These are phyloP conservation scores for Ophion slaviceki DNA, from an alignment of 2,888 invertebrate genomes.

Conservation along the genomic window DNA sequence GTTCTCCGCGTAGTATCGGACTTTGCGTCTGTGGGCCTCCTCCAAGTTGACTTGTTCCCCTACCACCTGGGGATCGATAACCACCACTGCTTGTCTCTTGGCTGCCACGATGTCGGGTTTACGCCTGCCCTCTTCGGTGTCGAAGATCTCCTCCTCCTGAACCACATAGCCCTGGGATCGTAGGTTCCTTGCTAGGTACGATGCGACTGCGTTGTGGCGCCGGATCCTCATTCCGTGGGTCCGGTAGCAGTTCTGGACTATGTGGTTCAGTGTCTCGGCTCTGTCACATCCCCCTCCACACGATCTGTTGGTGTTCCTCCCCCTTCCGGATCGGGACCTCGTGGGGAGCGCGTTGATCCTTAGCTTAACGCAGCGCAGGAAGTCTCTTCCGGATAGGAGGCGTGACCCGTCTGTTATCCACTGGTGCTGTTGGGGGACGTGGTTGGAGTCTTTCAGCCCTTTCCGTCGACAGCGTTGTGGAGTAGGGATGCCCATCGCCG, in stretches of 20 bases:
- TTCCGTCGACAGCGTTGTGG: slow-evolving; percentile 21
- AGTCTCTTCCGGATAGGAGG: slow-evolving; percentile 76
- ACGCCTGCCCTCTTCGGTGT: slow-evolving; percentile 70
- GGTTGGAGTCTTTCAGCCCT: not conserved
- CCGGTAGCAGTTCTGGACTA: slow-evolving; percentile 74
- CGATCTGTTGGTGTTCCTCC: slow-evolving; percentile 54
- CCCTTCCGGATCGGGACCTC: slow-evolving; percentile 71
- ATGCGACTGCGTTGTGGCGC: slow-evolving; percentile 74
- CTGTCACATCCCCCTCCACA: slow-evolving; percentile 76
- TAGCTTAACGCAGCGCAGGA: slow-evolving; percentile 73
- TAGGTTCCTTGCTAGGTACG: slow-evolving; percentile 50
- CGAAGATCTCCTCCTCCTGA: slow-evolving; percentile 70
- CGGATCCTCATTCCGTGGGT: slow-evolving; percentile 77
- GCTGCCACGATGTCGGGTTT: slow-evolving; percentile 77
- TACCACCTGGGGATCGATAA: slow-evolving; percentile 79
- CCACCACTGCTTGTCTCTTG: slow-evolving; percentile 65
- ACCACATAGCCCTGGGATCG: slow-evolving; percentile 48
- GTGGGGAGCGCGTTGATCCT: slow-evolving; percentile 77
- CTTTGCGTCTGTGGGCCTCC: no score
- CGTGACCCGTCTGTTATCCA: slow-evolving; percentile 67
- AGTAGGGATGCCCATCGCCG: slow-evolving; percentile 16
- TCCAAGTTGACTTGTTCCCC: slow-evolving; percentile 73
- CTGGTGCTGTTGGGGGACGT: slow-evolving; percentile 44
- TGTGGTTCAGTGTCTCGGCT: slow-evolving; percentile 75
- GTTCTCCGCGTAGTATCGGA: not conserved